Conservation (phyloP, 2,113 vertebrate genomes). For the Onychostruthus taczanowskii region DNA sequence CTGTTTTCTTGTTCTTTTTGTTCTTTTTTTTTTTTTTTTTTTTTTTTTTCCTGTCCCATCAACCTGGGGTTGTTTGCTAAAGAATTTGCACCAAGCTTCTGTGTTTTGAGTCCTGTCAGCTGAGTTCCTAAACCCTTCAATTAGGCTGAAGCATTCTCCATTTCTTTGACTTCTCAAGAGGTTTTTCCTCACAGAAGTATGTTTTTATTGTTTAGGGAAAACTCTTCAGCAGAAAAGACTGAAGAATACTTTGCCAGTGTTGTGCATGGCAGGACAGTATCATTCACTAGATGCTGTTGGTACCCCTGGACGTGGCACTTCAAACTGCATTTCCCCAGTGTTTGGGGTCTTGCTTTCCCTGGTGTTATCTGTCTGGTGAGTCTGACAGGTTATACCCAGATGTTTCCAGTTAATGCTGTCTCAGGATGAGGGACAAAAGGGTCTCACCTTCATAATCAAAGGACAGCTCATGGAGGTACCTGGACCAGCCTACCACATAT, state of each 20-base stretch:
- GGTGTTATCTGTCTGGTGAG: neutral
- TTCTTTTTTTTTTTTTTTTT: neutral
- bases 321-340: neutral
- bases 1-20: neutral
- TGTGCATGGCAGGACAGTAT: neutral
- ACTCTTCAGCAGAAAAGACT: neutral
- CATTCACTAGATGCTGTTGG: neutral
- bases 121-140: neutral
- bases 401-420: neutral
- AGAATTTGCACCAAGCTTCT: neutral
- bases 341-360: neutral
- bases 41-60: no score
- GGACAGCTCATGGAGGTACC: neutral
- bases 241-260: neutral
- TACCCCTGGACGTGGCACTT: neutral
- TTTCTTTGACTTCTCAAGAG: neutral
- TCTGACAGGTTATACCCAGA: neutral
- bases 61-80: neutral
- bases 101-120: neutral
- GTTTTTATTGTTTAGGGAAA: no score
- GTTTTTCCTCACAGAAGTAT: neutral
- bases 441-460: neutral
- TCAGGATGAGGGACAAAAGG: neutral
- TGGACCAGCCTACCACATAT: neutral
- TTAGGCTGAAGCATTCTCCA: neutral